phyloP scores from a whole-genome alignment of 2,888 invertebrate species.

The Lacanobia wlatinum region DNA sequence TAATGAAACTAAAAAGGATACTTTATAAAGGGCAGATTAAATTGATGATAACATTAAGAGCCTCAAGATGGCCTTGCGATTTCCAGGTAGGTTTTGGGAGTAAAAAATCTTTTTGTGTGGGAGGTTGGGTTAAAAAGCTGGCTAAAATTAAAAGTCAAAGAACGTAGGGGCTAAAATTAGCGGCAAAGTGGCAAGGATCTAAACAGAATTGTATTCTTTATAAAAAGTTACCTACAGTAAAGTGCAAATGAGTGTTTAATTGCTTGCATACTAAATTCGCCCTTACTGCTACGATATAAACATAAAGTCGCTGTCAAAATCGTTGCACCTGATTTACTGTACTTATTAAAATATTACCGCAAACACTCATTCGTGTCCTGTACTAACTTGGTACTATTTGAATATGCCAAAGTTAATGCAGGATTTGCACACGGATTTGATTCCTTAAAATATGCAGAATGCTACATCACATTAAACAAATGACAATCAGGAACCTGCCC shows the following conservation, averaged over 20 bases:
- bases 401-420: neutral
- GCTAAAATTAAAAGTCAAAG: constrained; percentile 35
- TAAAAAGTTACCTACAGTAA: neutral
- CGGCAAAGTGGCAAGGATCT: neutral
- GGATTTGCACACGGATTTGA: neutral
- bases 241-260: neutral
- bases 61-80: constrained; percentile 31
- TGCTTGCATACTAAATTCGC: neutral
- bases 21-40: constrained; percentile 47
- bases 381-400: neutral
- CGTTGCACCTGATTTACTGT: neutral
- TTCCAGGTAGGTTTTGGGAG: constrained; percentile 51
- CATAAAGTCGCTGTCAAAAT: neutral
- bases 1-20: constrained; percentile 43
- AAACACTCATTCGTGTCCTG: neutral
- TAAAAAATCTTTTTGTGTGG: constrained; percentile 29
- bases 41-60: constrained; percentile 47
- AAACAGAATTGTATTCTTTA: neutral
- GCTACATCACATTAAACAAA: neutral
- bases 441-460: neutral
- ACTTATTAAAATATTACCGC: neutral
- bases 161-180: constrained; percentile 8
- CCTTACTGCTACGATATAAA: neutral
- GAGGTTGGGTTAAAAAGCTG: constrained; percentile 20
- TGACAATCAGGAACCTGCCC: no score